Conservation (phyloP, 2,888 invertebrate species). For the Caenorhabditis uteleia region DNA sequence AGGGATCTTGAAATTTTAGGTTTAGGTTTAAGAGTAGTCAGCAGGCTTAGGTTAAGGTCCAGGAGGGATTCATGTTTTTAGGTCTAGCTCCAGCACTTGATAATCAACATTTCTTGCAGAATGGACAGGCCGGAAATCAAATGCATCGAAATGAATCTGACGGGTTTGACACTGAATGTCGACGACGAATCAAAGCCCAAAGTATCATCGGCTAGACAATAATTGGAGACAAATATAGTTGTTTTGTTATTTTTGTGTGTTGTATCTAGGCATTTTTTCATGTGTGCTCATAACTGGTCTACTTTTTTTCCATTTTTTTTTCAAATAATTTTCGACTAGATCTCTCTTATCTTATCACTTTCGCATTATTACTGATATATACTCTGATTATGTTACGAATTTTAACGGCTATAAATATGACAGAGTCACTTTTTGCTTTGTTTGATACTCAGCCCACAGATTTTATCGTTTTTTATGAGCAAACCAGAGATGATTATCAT, state of each 20-base stretch:
- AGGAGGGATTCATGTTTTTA: background rate
- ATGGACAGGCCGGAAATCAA: constrained; percentile 39
- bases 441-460: no score
- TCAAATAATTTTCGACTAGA: no score
- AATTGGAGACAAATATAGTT: background rate
- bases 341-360: no score
- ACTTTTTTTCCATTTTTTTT: background rate
- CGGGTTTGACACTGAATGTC: constrained; percentile 31
- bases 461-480: no score
- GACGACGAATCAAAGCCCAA: constrained; percentile 24
- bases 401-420: no score
- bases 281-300: background rate
- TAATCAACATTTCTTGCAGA: constrained; percentile 18
- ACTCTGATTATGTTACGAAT: no score
- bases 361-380: no score
- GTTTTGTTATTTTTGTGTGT: background rate
- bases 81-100: background rate
- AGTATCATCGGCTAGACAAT: constrained; percentile 37
- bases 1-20: no score
- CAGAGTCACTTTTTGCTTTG: no score
- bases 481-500: no score
- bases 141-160: constrained; percentile 33
- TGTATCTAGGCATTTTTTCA: background rate
- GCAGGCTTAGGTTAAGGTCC: no score
- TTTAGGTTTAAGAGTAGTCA: no score